phyloP scores from a whole-genome alignment of 2,113 vertebrate species.

The Serinus canaria region DNA sequence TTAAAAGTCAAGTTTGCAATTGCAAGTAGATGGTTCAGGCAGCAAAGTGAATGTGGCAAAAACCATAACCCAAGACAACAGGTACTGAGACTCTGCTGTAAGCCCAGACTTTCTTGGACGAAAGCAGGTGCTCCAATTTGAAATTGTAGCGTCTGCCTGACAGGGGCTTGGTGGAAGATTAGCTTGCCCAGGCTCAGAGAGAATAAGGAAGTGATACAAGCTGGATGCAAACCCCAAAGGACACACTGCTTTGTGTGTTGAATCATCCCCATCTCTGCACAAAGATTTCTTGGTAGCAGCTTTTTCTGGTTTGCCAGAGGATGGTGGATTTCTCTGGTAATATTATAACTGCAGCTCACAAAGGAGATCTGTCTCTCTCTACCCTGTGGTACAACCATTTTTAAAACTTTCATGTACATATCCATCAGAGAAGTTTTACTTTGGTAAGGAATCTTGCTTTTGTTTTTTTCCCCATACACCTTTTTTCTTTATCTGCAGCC shows the following conservation, averaged over 20 bases:
- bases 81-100: not conserved
- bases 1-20: slow-evolving; percentile 71
- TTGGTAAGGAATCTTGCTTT: not conserved
- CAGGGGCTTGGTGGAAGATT: not conserved
- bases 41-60: slow-evolving; percentile 53
- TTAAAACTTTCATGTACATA: not conserved
- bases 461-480: accelerated
- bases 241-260: accelerated
- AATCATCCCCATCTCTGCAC: not conserved
- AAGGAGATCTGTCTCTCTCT: not conserved
- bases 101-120: not conserved
- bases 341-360: not conserved
- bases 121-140: not conserved
- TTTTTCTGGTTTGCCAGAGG: not conserved
- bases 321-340: not conserved
- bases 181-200: not conserved
- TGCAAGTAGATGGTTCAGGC: slow-evolving; percentile 39
- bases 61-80: slow-evolving; percentile 12
- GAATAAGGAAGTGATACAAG: not conserved
- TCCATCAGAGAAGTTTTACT: not conserved
- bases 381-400: not conserved
- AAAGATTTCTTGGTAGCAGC: not conserved
- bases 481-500: not conserved
- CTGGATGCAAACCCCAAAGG: not conserved
- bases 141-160: not conserved